Conservation (phyloP, 1,140 invertebrate species). For the Calliopsis andreniformis region DNA sequence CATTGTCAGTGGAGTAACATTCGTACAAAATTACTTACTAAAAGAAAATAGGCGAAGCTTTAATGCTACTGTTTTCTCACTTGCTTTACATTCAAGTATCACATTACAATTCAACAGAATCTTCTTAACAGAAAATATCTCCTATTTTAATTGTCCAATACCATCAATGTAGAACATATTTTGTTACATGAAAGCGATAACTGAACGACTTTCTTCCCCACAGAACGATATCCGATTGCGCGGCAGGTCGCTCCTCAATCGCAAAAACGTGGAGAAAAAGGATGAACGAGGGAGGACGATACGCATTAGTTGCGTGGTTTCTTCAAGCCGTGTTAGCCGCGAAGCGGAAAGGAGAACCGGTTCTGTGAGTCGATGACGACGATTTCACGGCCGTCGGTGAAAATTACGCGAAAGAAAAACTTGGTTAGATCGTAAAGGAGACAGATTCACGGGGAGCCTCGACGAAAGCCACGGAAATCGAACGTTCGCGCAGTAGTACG, state of each 20-base stretch:
- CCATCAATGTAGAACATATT: no score
- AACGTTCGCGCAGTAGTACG: not conserved
- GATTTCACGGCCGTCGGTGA: conserved; percentile 69
- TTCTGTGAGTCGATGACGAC: conserved; percentile 48
- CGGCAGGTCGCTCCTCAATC: not conserved
- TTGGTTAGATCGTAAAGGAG: conserved; percentile 40
- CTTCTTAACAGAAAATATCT: no score
- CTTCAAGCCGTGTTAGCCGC: not conserved
- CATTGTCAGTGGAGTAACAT: no score
- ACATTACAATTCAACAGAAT: no score
- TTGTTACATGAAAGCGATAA: not conserved
- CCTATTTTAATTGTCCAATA: no score
- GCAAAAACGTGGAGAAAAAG: conserved; percentile 39
- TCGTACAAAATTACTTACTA: no score
- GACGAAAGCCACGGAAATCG: not conserved
- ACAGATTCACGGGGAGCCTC: not conserved
- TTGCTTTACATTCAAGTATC: no score
- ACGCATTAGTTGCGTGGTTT: conserved; percentile 21
- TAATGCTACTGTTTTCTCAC: no score
- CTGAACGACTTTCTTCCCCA: conserved; percentile 5
- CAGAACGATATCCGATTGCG: conserved; percentile 18
- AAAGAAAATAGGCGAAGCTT: no score
- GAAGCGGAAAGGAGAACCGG: conserved; percentile 50
- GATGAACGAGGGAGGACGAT: not conserved
- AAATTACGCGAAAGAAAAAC: conserved; percentile 65